These are phyloP conservation scores for Anastrepha ludens DNA, from an alignment of 1,140 invertebrate species.

Conservation along the genomic window DNA sequence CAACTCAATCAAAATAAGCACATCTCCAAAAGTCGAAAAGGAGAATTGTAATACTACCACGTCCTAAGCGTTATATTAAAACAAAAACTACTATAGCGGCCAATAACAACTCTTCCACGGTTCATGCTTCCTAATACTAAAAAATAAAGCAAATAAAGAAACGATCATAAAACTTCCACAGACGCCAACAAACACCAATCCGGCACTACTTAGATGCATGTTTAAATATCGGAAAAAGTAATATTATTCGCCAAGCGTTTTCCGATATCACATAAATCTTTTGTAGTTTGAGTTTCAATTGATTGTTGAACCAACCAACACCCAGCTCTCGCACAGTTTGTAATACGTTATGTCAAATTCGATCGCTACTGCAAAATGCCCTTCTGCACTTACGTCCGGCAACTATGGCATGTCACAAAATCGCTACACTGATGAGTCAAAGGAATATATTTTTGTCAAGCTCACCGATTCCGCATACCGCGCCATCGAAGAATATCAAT, in stretches of 20 bases:
- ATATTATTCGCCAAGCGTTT: too few species aligned
- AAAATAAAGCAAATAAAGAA: background rate
- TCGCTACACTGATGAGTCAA: conserved; percentile 85
- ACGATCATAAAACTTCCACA: conserved; percentile 11
- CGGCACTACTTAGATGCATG: background rate
- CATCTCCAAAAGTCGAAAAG: background rate
- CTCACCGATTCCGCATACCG: conserved; percentile 93
- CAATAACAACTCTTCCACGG: conserved; percentile 49
- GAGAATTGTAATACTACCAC: background rate
- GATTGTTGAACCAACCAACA: conserved; percentile 4
- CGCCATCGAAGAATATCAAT: conserved; percentile 92
- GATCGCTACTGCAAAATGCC: conserved; percentile 84
- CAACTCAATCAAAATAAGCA: conserved; percentile 13
- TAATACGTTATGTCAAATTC: conserved; percentile 74
- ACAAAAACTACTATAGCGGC: conserved; percentile 2
- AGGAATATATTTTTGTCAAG: conserved; percentile 94
- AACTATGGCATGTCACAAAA: conserved; percentile 96
- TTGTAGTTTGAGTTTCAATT: too few species aligned
- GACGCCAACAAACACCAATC: background rate
- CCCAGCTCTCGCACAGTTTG: conserved; percentile 41
- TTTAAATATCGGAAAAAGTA: too few species aligned
- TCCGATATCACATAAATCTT: too few species aligned
- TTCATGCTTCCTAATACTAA: conserved; percentile 37
- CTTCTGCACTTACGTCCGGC: conserved; percentile 86
- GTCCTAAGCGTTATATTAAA: conserved; percentile 42